A percentile compares a stretch with the other conserved stretches of the same genome.
phyloP scores from a whole-genome alignment of 2,888 invertebrate species.

The Diadromus collaris region DNA sequence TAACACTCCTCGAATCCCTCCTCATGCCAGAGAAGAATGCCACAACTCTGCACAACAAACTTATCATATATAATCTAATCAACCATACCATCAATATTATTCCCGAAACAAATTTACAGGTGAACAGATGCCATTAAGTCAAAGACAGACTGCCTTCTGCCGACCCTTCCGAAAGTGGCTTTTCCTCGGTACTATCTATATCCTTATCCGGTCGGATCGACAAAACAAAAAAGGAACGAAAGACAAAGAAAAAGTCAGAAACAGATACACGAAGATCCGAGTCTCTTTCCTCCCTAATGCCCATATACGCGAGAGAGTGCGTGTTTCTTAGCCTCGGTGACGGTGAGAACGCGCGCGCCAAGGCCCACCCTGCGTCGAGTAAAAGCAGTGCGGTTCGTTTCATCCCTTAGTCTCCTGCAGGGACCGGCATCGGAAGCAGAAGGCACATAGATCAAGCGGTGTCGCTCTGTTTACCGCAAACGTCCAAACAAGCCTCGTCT shows the following conservation, averaged over 20 bases:
- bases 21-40: not conserved
- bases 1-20: too few relatives aligned
- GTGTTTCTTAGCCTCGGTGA: not conserved
- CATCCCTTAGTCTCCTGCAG: conserved; percentile 65
- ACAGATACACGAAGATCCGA: conserved; percentile 27
- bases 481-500: conserved; percentile 78
- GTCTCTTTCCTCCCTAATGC: conserved; percentile 5
- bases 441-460: conserved; percentile 77
- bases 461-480: conserved; percentile 80
- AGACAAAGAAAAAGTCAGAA: conserved; percentile 14
- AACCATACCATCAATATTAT: not conserved
- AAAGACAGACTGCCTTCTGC: conserved; percentile 5
- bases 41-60: not conserved
- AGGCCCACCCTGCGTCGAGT: conserved; percentile 66
- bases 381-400: conserved; percentile 70
- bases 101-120: conserved; percentile 24
- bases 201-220: conserved; percentile 42
- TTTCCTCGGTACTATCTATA: conserved; percentile 31
- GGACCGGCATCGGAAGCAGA: conserved; percentile 38
- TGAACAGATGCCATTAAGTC: conserved; percentile 33
- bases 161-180: conserved; percentile 23
- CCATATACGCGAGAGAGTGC: conserved; percentile 7
- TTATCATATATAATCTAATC: conserved; percentile 5
- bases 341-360: conserved; percentile 30
- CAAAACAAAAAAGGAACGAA: conserved; percentile 5